Evolutionary conservation across 2,888 invertebrate species (phyloP), one percentile per base, ranked within the genome.

Genomic region (Cataglyphis altisquamis): DNA sequence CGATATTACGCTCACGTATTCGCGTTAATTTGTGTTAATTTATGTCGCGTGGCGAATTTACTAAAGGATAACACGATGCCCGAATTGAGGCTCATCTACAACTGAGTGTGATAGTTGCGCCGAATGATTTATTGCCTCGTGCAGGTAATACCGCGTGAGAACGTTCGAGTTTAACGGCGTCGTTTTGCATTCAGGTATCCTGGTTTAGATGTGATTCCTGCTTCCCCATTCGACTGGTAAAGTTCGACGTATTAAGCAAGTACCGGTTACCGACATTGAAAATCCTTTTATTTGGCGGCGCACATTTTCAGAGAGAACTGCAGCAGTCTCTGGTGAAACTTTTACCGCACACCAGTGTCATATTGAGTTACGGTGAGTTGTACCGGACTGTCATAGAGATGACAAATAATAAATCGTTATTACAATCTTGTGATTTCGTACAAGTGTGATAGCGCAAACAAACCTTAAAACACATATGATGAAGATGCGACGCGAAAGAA

Each of bases 351-450:
- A 73, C 89, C 2, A 5, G 32, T 8, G 84, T 93, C 15, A 48
- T 57, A 48, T 90, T 92, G 83, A 85, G 66, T 63, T 93, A 91
- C 63, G 92, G 93, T 92, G 89, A 74, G 84, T 70, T 41, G n/a
- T 52, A n/a, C n/a, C 1, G 1, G 10, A 60, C 18, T 60, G 8
- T 52, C 8, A 8, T 0, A 21, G 29, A 29, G 10, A 32, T 32
- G 15, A 55, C 45, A 62, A 10, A 21, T 4, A 8, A 25, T 39
- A 10, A 66, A 18, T 66, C 52, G 25, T 55, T 66, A 60, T 80
- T 45, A 21, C 10, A n/a, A 10, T 36, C 39, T 21, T 12, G 9
- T 66, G 9, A 64, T 12, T 39, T 3, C 60, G 12, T 48, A 62
- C 29, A n/a, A 21, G 45, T 63, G 25, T n/a, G n/a, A 21, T 18